phyloP scores from a whole-genome alignment of 1,140 invertebrate species.

The Oppia nitens region DNA sequence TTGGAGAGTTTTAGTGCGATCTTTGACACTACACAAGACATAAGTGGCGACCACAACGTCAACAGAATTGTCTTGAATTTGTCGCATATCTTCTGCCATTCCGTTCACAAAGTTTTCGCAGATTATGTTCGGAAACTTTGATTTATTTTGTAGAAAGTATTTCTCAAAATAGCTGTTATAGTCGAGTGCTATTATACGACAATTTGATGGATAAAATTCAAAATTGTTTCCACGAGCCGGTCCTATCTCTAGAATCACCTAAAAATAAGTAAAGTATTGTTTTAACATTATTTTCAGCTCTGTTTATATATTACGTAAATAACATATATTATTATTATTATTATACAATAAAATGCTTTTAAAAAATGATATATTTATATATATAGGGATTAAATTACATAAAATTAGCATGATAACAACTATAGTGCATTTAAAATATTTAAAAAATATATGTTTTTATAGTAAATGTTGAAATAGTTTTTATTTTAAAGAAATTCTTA shows the following conservation, averaged over 20 bases:
- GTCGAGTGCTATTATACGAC: background rate
- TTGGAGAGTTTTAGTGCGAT: constrained; percentile 21
- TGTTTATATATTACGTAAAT: too few relatives aligned
- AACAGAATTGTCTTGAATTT: constrained; percentile 21
- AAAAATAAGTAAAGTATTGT: background rate
- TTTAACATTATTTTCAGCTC: too few relatives aligned
- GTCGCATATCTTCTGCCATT: constrained; percentile 23
- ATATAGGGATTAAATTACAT: too few relatives aligned
- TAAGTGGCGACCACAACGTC: constrained; percentile 26
- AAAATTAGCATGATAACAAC: too few relatives aligned
- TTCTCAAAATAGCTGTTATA: background rate
- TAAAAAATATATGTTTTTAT: too few relatives aligned
- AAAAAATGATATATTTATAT: too few relatives aligned
- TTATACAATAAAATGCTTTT: too few relatives aligned
- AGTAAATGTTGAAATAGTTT: too few relatives aligned
- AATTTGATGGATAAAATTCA: background rate
- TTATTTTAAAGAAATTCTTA: too few relatives aligned
- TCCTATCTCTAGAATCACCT: background rate
- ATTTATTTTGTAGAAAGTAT: background rate
- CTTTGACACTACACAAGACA: constrained; percentile 25
- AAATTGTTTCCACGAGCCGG: background rate
- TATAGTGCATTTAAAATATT: too few relatives aligned
- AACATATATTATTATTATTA: too few relatives aligned
- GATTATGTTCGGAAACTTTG: background rate
- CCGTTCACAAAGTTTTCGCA: constrained; percentile 21